Percentiles rank a stretch among this genome's conserved stretches.
Evolutionary conservation across 2,888 invertebrate species (phyloP).

Genomic region (Sinohyriopsis cumingii): DNA sequence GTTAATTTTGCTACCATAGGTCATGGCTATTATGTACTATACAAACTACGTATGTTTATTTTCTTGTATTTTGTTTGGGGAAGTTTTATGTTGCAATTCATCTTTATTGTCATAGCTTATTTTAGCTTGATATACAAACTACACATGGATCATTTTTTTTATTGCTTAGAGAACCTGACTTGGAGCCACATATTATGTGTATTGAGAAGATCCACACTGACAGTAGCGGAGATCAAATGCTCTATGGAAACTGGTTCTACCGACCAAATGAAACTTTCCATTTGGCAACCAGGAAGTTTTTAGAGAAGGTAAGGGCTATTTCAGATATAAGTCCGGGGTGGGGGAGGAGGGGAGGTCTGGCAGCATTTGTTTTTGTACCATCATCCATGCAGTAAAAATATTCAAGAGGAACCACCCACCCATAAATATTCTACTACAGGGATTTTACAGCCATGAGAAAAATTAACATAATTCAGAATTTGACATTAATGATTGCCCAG

Average conservation of each 20-base stretch:
- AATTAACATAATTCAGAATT: neutral
- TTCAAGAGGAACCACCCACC: too few relatives aligned
- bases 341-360: too few relatives aligned
- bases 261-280: constrained; percentile 97
- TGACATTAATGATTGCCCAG: neutral
- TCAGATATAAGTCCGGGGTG: neutral
- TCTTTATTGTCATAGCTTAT: too few relatives aligned
- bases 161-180: constrained; percentile 57
- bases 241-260: constrained; percentile 89
- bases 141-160: neutral
- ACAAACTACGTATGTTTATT: too few relatives aligned
- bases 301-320: constrained; percentile 80
- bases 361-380: too few relatives aligned
- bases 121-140: neutral
- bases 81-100: too few relatives aligned
- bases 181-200: constrained; percentile 80
- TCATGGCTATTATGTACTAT: too few relatives aligned
- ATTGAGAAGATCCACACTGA: constrained; percentile 93
- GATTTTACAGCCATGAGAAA: too few relatives aligned
- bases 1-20: too few relatives aligned
- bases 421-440: too few relatives aligned
- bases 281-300: constrained; percentile 93
- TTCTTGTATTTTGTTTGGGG: too few relatives aligned
- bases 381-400: too few relatives aligned
- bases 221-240: constrained; percentile 84